Evolutionary conservation across 2,113 vertebrate species (phyloP).

Genomic region (Nothobranchius kuhntae): DNA sequence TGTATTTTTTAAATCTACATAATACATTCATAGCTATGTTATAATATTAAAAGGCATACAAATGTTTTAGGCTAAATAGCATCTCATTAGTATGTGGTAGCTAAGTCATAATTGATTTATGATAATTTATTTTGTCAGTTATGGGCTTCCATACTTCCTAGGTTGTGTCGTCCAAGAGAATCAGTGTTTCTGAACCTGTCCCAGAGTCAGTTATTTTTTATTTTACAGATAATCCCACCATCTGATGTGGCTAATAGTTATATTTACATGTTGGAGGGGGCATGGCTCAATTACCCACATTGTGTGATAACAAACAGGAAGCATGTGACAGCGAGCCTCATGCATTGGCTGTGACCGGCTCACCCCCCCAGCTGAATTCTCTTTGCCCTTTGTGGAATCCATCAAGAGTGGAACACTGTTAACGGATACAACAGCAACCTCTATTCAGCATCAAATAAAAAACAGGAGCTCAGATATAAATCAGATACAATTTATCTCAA

Average conservation of each 20-base stretch:
- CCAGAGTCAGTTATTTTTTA: too few relatives aligned
- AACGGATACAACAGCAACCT: conserved; percentile 39
- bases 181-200: too few relatives aligned
- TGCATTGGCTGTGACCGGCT: conserved; percentile 29
- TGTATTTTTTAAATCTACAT: too few relatives aligned
- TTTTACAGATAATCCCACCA: background rate
- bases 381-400: conserved; percentile 23
- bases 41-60: too few relatives aligned
- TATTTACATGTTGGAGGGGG: background rate
- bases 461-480: conserved; percentile 32
- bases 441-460: conserved; percentile 48
- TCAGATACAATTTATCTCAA: conserved; percentile 30
- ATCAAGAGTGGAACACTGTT: conserved; percentile 37
- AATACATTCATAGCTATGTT: too few relatives aligned
- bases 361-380: conserved; percentile 45
- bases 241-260: background rate
- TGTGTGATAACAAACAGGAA: conserved; percentile 37
- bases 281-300: background rate
- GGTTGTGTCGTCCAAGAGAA: too few relatives aligned
- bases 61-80: too few relatives aligned
- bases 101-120: too few relatives aligned
- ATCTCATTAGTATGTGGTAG: too few relatives aligned
- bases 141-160: too few relatives aligned
- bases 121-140: too few relatives aligned
- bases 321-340: conserved; percentile 49